Percentiles rank a stretch among this genome's conserved stretches.
Conservation (phyloP, 2,113 vertebrate genomes). For the Tetrax tetrax region DNA sequence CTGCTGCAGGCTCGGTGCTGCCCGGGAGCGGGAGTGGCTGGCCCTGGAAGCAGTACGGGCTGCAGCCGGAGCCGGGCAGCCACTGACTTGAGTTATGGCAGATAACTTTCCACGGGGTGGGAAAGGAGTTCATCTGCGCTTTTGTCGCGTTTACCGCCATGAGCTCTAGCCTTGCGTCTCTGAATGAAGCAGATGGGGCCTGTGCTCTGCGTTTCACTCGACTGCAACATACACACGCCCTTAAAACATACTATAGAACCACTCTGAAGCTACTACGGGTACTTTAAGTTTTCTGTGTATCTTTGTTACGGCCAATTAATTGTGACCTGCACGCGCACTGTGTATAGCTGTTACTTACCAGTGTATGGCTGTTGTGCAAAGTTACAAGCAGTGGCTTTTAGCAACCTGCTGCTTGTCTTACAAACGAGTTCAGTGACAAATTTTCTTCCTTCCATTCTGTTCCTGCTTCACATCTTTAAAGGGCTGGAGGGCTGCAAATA, state of each 20-base stretch:
- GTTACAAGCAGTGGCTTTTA: not conserved
- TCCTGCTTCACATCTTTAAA: not conserved
- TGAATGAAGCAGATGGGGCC: not conserved
- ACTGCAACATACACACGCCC: accelerated
- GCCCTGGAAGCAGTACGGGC: not conserved
- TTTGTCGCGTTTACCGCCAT: not conserved
- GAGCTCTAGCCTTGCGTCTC: accelerated
- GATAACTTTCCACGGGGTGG: not conserved
- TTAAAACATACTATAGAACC: not conserved
- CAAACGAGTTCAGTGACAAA: not conserved
- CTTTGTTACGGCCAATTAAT: not conserved
- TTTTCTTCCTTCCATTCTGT: not conserved
- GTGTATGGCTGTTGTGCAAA: not conserved
- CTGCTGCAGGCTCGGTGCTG: not conserved
- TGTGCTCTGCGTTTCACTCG: not conserved
- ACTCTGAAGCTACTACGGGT: not conserved
- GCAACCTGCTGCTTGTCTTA: not conserved
- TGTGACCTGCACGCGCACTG: not conserved
- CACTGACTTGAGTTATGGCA: not conserved
- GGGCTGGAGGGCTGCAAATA: not conserved
- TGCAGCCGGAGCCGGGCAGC: not conserved
- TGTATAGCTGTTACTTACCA: not conserved
- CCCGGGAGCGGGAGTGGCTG: not conserved
- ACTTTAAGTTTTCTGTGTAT: not conserved
- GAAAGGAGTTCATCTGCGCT: not conserved